Conservation (phyloP, 2,113 vertebrate species). For the Vanacampus margaritifer region DNA sequence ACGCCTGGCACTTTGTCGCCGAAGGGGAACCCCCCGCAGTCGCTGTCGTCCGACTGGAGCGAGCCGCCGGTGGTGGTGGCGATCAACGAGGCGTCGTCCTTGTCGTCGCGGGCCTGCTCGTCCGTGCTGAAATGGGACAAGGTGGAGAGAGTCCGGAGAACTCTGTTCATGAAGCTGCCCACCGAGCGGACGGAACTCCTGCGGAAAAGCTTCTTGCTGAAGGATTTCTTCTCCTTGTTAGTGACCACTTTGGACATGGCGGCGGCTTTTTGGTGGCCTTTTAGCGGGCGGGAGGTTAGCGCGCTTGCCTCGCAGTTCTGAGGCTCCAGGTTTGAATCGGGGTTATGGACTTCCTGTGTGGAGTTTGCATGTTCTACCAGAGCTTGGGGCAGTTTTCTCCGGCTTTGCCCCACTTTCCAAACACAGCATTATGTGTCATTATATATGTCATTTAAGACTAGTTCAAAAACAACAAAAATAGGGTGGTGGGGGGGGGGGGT, state of each 20-base stretch:
- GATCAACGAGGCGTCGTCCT: constrained; percentile 69
- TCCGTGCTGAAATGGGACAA: constrained; percentile 82
- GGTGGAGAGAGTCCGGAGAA: constrained; percentile 86
- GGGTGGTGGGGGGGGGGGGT: no score
- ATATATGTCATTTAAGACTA: not conserved
- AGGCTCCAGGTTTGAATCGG: not conserved
- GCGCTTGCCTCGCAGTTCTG: not conserved
- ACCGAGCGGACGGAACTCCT: constrained; percentile 82
- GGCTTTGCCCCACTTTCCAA: not conserved
- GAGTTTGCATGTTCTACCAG: not conserved
- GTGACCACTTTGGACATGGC: constrained; percentile 74
- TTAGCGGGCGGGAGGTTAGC: not conserved
- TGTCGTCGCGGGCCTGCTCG: constrained; percentile 69
- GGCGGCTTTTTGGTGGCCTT: not conserved
- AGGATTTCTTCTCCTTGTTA: constrained; percentile 86
- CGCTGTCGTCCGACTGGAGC: constrained; percentile 66
- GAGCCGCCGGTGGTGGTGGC: constrained; percentile 62
- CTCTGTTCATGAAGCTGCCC: constrained; percentile 86
- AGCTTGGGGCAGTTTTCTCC: not conserved
- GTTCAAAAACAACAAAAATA: not conserved
- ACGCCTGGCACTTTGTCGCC: constrained; percentile 83
- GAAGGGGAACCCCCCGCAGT: constrained; percentile 65
- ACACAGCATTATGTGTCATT: not conserved
- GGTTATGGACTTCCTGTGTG: not conserved
- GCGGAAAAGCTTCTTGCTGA: constrained; percentile 84